phyloP scores from a whole-genome alignment of 2,888 invertebrate species.

The Amiota communis region DNA sequence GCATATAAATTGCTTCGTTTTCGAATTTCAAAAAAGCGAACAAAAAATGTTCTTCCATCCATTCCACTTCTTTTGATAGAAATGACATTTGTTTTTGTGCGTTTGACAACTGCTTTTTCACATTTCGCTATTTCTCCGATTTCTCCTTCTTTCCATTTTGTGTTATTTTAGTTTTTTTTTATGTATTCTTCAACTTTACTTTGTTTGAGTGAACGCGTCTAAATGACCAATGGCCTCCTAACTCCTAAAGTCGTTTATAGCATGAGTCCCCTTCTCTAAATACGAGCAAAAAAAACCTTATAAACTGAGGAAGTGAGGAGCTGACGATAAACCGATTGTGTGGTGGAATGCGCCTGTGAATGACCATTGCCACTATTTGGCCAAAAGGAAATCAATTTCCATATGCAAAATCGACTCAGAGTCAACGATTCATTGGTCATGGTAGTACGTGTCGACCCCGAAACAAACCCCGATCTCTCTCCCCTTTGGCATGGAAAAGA shows the following conservation, averaged over 20 bases:
- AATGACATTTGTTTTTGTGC: slow-evolving; percentile 64
- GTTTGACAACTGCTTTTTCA: slow-evolving; percentile 59
- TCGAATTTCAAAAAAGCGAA: slow-evolving; percentile 23
- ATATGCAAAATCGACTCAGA: slow-evolving; percentile 59
- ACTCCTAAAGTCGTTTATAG: neutral
- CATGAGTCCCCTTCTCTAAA: slow-evolving; percentile 21
- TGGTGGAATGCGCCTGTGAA: slow-evolving; percentile 35
- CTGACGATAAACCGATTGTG: slow-evolving; percentile 34
- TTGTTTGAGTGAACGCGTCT: neutral
- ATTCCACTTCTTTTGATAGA: slow-evolving; percentile 45
- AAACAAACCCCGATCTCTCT: neutral
- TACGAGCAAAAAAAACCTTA: neutral
- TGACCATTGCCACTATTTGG: slow-evolving; percentile 40
- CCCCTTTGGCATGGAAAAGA: neutral
- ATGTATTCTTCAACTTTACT: neutral
- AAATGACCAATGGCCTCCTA: slow-evolving; percentile 18
- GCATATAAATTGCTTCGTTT: slow-evolving; percentile 72
- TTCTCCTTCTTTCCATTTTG: no score
- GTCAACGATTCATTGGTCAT: neutral
- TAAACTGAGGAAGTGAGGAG: neutral
- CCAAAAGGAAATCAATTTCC: slow-evolving; percentile 61
- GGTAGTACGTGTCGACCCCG: neutral
- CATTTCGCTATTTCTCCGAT: no score
- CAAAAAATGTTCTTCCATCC: slow-evolving; percentile 19
- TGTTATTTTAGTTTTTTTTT: neutral